These are phyloP conservation scores for Lutjanus campechanus DNA, from an alignment of 2,797 vertebrate genomes.

Conservation along the genomic window DNA sequence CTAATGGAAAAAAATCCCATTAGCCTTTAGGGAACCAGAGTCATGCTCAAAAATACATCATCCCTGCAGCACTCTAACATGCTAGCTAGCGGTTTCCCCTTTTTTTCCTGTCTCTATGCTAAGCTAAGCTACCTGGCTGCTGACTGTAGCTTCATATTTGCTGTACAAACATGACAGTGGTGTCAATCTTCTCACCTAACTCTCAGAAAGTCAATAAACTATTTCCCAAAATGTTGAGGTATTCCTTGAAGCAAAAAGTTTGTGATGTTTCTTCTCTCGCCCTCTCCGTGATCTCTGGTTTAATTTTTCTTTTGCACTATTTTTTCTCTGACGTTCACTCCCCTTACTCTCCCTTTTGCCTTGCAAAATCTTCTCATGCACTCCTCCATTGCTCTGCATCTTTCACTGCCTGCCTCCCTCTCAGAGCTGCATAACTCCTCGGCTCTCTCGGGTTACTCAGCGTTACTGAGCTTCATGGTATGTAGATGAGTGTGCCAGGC, in stretches of 20 bases:
- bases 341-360: slow-evolving; percentile 22
- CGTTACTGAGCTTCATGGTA: slow-evolving; percentile 72
- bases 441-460: slow-evolving; percentile 72
- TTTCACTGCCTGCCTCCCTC: slow-evolving; percentile 42
- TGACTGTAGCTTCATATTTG: neutral
- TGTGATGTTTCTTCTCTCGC: neutral
- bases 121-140: neutral
- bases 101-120: neutral
- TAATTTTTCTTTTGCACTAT: slow-evolving; percentile 9
- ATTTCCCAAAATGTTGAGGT: neutral
- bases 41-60: too few relatives aligned
- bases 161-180: too few relatives aligned
- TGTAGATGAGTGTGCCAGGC: slow-evolving; percentile 60
- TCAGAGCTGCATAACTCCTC: slow-evolving; percentile 54
- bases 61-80: neutral
- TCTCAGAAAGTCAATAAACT: neutral
- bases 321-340: slow-evolving; percentile 21
- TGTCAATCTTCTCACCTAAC: neutral
- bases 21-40: too few relatives aligned
- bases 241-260: slow-evolving; percentile 2
- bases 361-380: slow-evolving; percentile 30
- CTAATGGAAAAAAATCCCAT: too few relatives aligned
- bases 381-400: slow-evolving; percentile 42
- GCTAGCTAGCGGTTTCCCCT: neutral
- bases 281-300: neutral